A percentile compares a stretch with the other conserved stretches of the same genome.
Evolutionary conservation across 1,140 invertebrate species (phyloP).

Genomic region (Drosophila nannoptera): DNA sequence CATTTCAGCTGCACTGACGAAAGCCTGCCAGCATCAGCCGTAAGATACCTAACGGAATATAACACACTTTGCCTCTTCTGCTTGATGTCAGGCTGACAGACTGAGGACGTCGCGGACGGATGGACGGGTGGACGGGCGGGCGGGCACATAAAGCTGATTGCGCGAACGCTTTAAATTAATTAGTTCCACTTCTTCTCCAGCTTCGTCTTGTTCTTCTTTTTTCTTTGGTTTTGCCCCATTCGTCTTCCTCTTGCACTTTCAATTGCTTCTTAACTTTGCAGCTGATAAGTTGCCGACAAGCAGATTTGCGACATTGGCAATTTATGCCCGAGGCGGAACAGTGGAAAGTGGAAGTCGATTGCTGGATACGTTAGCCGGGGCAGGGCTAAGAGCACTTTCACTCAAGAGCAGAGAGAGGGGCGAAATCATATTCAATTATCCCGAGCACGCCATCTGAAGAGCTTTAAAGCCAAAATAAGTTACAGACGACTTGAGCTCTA

Average conservation of each 20-base stretch:
- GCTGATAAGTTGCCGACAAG: conserved; percentile 72
- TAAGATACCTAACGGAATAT: conserved; percentile 7
- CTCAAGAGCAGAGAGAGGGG: too few species aligned
- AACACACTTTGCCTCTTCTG: conserved; percentile 7
- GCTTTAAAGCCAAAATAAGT: neutral
- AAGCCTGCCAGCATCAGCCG: conserved; percentile 3
- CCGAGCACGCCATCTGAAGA: too few species aligned
- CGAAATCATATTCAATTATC: too few species aligned
- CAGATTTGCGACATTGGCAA: conserved; percentile 69
- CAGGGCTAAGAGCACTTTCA: neutral
- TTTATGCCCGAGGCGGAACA: conserved; percentile 39
- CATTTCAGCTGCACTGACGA: conserved; percentile 52
- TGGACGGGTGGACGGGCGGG: conserved; percentile 21
- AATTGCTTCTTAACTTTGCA: conserved; percentile 3
- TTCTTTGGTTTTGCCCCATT: neutral
- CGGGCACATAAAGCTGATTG: conserved; percentile 57
- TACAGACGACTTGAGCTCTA: neutral
- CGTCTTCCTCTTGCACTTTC: conserved; percentile 1
- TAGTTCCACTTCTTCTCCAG: conserved; percentile 55
- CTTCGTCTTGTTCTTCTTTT: neutral
- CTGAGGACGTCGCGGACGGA: neutral
- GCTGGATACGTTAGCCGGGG: neutral
- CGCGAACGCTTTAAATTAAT: conserved; percentile 66
- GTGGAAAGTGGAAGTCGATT: neutral
- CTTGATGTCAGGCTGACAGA: conserved; percentile 21